Evolutionary conservation across 2,797 vertebrate species (phyloP), one percentile per base, ranked within the genome.

Genomic region (Brotogeris chrysoptera): DNA sequence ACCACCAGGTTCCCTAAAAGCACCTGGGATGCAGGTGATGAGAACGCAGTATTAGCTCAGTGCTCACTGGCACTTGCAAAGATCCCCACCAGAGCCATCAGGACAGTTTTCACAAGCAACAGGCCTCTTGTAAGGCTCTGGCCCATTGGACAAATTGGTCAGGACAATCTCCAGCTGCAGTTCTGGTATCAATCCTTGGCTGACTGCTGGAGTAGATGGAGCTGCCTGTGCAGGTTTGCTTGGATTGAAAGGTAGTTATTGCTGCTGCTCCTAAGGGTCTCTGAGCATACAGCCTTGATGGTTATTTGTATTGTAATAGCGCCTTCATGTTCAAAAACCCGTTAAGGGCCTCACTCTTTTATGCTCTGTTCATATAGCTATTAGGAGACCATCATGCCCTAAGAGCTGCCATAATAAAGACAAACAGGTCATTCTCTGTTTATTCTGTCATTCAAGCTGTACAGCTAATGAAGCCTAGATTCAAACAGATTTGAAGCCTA

Each of bases 91-190:
- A 71, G 18, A 80, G 19, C 19, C 77, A 52, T 16, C 9, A 30
- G 17, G 34, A 32, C 32, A 27, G 57, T 21, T 76, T 86, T 79
- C 55, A 11, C 0, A 0, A 65, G 46, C 21, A 79, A 17, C 6
- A 63, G 64, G 8, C 4, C 47, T 23, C 43, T 50, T 3, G 16
- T 63, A 82, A 88, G 44, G 39, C 32, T 69, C 65, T 81, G 19
- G 11, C 18, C 23, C 39, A 1, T 0, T 1, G 66, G 23, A 46
- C 4, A 49, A 10, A 34, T 30, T 2, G 9, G 4, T 36, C 32
- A 49, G 53, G 44, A 30, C 39, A 64, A 25, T 21, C 15, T 87
- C 47, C 53, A 79, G 50, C 46, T 3, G 0, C 77, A 93, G 43
- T 18, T 25, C 24, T 52, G 79, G 5, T 28, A 4, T 49, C 0